phyloP scores from a whole-genome alignment of 2,113 vertebrate genomes.

The Mormoops blainvillei region DNA sequence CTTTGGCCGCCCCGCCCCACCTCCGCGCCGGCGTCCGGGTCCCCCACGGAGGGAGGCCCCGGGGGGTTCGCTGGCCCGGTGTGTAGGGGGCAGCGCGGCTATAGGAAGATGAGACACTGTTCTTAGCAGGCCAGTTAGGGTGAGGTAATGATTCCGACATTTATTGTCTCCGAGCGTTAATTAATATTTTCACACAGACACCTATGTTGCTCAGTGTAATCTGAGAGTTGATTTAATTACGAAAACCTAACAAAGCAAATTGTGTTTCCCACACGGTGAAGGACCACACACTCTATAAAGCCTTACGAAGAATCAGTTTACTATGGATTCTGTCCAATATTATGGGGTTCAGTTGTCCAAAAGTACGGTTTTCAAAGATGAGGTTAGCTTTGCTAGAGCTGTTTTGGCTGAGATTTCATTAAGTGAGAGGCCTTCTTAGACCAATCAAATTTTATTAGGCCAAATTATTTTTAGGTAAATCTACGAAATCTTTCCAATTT shows the following conservation, averaged over 20 bases:
- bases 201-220: background rate
- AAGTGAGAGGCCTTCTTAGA: background rate
- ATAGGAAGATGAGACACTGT: background rate
- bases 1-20: too few species aligned
- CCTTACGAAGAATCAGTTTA: background rate
- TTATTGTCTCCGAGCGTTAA: background rate
- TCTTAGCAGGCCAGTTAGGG: too few species aligned
- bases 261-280: background rate
- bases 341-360: constrained; percentile 26
- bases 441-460: background rate
- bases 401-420: background rate
- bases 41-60: background rate
- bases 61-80: background rate
- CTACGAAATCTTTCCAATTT: background rate
- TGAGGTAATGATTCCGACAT: background rate
- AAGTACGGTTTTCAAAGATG: constrained; percentile 24
- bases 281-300: constrained; percentile 52
- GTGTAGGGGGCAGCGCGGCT: background rate
- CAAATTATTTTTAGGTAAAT: constrained; percentile 39
- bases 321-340: constrained; percentile 40
- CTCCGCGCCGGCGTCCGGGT: too few species aligned
- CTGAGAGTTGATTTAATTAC: constrained; percentile 23
- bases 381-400: background rate
- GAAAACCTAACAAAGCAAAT: background rate
- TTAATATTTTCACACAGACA: background rate